phyloP scores from a whole-genome alignment of 2,113 vertebrate genomes.

The Apaloderma vittatum region DNA sequence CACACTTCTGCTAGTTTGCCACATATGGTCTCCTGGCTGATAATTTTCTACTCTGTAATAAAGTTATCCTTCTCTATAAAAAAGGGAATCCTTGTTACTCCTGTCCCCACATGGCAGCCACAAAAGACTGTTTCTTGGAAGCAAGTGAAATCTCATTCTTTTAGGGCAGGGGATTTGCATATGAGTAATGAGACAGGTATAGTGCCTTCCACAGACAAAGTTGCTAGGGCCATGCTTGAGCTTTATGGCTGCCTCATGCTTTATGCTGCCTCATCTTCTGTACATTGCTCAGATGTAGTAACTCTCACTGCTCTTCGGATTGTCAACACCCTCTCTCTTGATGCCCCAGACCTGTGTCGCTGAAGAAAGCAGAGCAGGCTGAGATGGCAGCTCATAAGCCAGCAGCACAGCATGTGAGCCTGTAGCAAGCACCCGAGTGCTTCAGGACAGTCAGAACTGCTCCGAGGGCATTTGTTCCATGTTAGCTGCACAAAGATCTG shows the following conservation, averaged over 20 bases:
- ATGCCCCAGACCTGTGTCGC: background rate
- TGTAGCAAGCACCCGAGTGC: background rate
- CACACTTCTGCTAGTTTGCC: background rate
- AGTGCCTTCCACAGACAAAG: background rate
- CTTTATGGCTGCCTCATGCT: background rate
- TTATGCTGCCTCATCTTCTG: background rate
- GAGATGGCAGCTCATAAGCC: background rate
- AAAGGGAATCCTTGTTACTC: background rate
- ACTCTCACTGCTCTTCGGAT: background rate
- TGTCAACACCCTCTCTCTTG: background rate
- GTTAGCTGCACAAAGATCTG: background rate
- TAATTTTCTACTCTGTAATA: background rate
- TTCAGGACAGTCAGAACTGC: background rate
- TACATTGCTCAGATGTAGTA: background rate
- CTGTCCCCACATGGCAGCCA: background rate
- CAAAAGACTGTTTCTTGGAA: background rate
- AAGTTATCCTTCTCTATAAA: background rate
- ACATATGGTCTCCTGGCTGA: background rate
- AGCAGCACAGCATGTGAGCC: background rate
- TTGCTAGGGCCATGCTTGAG: background rate
- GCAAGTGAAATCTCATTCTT: background rate
- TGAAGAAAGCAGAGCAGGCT: background rate
- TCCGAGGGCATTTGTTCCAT: accelerated
- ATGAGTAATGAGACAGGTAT: background rate
- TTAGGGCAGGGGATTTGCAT: background rate